These are phyloP conservation scores for Lineus longissimus DNA, from an alignment of 1,140 invertebrate species.

Conservation along the genomic window DNA sequence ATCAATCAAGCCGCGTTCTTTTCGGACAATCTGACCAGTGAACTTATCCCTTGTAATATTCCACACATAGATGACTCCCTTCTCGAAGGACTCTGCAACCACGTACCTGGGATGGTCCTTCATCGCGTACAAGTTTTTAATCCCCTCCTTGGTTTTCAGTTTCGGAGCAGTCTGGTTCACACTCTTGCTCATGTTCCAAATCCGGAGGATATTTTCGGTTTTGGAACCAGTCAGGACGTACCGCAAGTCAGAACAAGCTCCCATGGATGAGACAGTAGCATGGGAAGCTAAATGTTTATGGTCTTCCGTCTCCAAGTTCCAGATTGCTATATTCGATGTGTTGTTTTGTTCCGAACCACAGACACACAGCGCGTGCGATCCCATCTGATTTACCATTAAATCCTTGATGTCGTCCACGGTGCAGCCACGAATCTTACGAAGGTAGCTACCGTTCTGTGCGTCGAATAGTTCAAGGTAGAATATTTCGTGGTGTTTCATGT, in stretches of 20 bases:
- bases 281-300: slow-evolving; percentile 51
- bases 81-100: slow-evolving; percentile 42
- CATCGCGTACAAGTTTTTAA: slow-evolving; percentile 42
- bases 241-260: slow-evolving; percentile 39
- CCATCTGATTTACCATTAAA: slow-evolving; percentile 37
- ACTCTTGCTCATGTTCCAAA: slow-evolving; percentile 46
- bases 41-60: slow-evolving; percentile 44
- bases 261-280: slow-evolving; percentile 33
- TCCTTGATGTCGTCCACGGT: slow-evolving; percentile 35
- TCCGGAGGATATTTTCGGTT: slow-evolving; percentile 35
- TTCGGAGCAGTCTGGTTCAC: slow-evolving; percentile 40
- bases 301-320: slow-evolving; percentile 52
- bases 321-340: slow-evolving; percentile 44
- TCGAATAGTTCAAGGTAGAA: slow-evolving; percentile 47
- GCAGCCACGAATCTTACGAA: slow-evolving; percentile 46
- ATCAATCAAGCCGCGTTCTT: slow-evolving; percentile 41
- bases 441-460: slow-evolving; percentile 33
- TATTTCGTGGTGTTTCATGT: slow-evolving; percentile 41
- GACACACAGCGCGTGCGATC: slow-evolving; percentile 42
- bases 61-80: slow-evolving; percentile 47
- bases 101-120: slow-evolving; percentile 41
- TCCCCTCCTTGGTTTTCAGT: slow-evolving; percentile 36
- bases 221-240: slow-evolving; percentile 40
- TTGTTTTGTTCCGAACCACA: slow-evolving; percentile 34
- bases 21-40: slow-evolving; percentile 32